Evolutionary conservation across 2,797 vertebrate genomes (phyloP), one percentile per base, ranked within the genome.

Genomic region (Setipinna tenuifilis): DNA sequence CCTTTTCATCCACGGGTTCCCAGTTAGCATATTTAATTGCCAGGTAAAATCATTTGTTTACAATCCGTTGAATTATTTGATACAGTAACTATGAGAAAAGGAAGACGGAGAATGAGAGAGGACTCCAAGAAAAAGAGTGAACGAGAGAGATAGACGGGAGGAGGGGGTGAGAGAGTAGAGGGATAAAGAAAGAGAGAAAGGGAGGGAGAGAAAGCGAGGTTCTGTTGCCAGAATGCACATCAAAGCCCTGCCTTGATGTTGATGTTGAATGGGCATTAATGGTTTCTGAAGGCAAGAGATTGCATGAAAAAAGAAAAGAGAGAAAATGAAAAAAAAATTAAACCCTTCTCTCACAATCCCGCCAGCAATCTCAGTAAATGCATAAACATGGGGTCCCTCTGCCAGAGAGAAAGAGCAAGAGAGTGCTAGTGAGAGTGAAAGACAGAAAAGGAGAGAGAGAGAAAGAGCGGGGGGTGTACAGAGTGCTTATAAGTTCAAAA

Each of bases 251-350:
- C 96, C 97, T 98, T 97, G 96, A 97, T 98, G 97, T 97, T 96
- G 95, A 95, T 95, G 94, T 97, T 97, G 95, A 97, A 97, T 96
- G 96, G 96, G 97, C 96, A 96, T 97, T 97, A 98, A 97, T 97
- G 96, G 96, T 95, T 97, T 98, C 96, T 96, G 97, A 97, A 98
- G 96, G 96, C 96, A 97, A 96, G 96, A 96, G 97, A 97, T 96
- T 97, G 96, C 96, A 95, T 93, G 89, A 91, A 85, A 88, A 84
- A 88, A 87, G 90, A 91, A 91, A 91, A 90, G 94, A 94, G 92
- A 92, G 93, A 93, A 92, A 94, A 92, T 90, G 86, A 86, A 89
- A 86, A 89, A 90, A 93, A 95, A 95, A 95, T 96, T 95, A 97
- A 97, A 96, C 94, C 96, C 95, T 95, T 93, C 92, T 95, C 95